Percentiles rank a stretch among this genome's conserved stretches.
Evolutionary conservation across 2,888 invertebrate genomes (phyloP).

Genomic region (Parelbella ahira): DNA sequence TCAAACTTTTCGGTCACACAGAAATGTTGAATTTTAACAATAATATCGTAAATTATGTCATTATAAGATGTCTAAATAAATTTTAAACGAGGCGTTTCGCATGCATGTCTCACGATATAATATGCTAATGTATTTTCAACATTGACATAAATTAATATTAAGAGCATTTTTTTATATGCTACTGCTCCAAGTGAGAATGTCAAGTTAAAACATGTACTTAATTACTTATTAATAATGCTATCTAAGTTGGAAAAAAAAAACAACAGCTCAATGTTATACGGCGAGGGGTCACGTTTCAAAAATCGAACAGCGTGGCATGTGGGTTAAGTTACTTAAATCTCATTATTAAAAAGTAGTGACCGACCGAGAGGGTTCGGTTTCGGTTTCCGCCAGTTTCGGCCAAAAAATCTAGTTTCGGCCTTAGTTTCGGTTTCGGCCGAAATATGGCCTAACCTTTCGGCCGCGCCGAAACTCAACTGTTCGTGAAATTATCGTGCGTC

Average conservation of each 20-base stretch:
- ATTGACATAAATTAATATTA: constrained; percentile 29
- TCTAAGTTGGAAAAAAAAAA: constrained; percentile 1
- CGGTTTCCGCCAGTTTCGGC: no score
- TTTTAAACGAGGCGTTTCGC: constrained; percentile 20
- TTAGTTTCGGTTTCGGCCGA: no score
- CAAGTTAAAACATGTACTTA: background rate
- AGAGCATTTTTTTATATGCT: constrained; percentile 25
- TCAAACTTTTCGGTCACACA: no score
- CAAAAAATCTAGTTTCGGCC: no score
- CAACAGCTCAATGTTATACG: constrained; percentile 2
- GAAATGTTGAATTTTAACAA: no score
- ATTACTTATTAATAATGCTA: constrained; percentile 10
- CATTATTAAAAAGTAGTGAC: no score
- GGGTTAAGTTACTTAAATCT: background rate
- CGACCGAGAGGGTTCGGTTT: no score
- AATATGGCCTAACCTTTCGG: no score
- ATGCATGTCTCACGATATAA: constrained; percentile 17
- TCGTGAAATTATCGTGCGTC: no score
- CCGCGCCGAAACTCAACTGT: no score
- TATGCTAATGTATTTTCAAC: constrained; percentile 31
- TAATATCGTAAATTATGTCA: constrained; percentile 1
- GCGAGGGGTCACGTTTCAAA: background rate
- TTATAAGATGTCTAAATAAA: constrained; percentile 5
- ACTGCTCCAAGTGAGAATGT: constrained; percentile 19
- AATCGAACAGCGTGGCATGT: background rate